Conservation (phyloP, 1,140 invertebrate species). For the Drosophila yakuba region DNA sequence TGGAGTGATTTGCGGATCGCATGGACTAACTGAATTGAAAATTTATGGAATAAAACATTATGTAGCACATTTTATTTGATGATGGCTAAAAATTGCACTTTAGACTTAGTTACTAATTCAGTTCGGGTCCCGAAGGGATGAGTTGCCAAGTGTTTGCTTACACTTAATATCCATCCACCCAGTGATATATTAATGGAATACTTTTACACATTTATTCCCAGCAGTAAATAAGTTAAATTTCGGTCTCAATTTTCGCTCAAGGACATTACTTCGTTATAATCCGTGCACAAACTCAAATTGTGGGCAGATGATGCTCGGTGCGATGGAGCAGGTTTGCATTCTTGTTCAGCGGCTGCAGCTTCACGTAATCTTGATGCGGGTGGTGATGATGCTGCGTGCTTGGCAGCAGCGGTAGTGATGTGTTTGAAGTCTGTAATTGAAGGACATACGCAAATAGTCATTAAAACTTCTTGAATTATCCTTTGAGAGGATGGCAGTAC, state of each 20-base stretch:
- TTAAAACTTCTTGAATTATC: too few species aligned
- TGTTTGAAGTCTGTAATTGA: slow-evolving; percentile 77
- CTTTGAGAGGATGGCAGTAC: background rate
- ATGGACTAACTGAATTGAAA: background rate
- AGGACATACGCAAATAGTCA: too few species aligned
- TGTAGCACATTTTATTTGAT: slow-evolving; percentile 1
- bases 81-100: slow-evolving; percentile 13
- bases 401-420: slow-evolving; percentile 80
- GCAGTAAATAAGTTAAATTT: slow-evolving; percentile 58
- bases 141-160: background rate
- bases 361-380: slow-evolving; percentile 74
- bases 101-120: background rate
- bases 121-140: background rate
- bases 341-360: slow-evolving; percentile 80
- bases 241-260: slow-evolving; percentile 22
- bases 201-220: slow-evolving; percentile 58
- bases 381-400: slow-evolving; percentile 80
- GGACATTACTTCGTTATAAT: slow-evolving; percentile 24
- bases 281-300: slow-evolving; percentile 70
- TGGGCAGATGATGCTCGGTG: slow-evolving; percentile 83
- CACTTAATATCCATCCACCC: background rate
- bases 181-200: slow-evolving; percentile 18
- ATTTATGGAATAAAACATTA: slow-evolving; percentile 1
- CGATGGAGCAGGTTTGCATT: slow-evolving; percentile 74
- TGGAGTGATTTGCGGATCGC: slow-evolving; percentile 17